Evolutionary conservation across 2,888 invertebrate genomes (phyloP).

Genomic region (Synanthedon formicaeformis): DNA sequence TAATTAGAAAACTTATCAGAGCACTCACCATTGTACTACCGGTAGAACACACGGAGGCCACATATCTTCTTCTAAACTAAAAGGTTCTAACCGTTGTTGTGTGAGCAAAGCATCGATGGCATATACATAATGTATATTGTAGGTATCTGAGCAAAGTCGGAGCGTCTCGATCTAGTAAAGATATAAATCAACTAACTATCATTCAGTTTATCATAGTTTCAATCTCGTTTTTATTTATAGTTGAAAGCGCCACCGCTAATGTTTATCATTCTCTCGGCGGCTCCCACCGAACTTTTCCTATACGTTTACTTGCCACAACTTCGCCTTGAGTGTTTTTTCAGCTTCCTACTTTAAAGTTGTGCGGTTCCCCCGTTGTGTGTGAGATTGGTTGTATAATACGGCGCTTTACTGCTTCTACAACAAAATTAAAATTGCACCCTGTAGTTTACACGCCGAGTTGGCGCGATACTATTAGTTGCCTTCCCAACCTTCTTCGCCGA

Average conservation of each 20-base stretch:
- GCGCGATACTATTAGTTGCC: neutral
- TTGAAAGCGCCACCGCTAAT: slow-evolving; percentile 5
- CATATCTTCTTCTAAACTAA: too few species aligned
- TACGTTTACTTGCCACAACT: slow-evolving; percentile 26
- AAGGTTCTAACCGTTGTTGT: too few species aligned
- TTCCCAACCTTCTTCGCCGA: neutral
- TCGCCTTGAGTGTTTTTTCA: slow-evolving; percentile 13
- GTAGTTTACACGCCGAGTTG: neutral
- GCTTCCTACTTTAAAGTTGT: neutral
- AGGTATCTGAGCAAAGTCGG: too few species aligned
- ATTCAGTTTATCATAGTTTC: neutral
- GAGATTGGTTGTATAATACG: neutral
- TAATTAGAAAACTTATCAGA: too few species aligned
- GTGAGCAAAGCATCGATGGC: too few species aligned
- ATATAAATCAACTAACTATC: neutral
- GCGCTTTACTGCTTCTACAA: neutral
- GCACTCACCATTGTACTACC: too few species aligned
- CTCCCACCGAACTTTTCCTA: slow-evolving; percentile 29
- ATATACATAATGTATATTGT: too few species aligned
- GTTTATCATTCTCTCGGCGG: slow-evolving; percentile 33
- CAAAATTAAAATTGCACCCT: neutral
- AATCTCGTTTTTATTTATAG: neutral
- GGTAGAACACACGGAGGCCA: too few species aligned
- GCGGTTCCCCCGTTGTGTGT: neutral
- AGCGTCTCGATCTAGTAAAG: neutral